Base-by-base conservation (phyloP, 1,140 invertebrate species). In the Lucilia cuprina region DNA sequence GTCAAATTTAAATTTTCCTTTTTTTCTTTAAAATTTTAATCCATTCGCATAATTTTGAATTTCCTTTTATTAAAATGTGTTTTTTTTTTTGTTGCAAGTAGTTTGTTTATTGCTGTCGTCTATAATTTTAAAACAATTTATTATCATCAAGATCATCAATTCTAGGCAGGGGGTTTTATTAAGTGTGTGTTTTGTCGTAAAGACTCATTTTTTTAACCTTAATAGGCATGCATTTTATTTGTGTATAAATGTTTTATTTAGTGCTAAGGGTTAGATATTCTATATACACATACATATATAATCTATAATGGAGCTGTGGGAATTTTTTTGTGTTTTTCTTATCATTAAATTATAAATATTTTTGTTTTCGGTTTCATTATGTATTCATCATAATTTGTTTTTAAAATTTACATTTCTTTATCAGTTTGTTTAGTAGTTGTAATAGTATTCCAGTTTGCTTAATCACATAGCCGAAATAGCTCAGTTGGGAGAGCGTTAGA, bases 401-500 rank as follows among this genome's bases (percentile, higher is more conserved):
- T 5, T 55, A 5, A 41, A 41, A 10, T 41, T 3, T 5, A 1
- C 7, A 14, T 12, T 55, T 55, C 13, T 7, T 55, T 55, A 55
- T 55, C 9, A 55, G 50, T 55, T 55, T 5, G 7, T 17, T 7
- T 55, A 55, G 12, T 55, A 1, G 9, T 55, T 17, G 2, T 10
- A 55, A 55, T 5, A 17, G 13, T 14, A 7, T n/a, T 12, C 7
- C 1, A 13, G 1, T 12, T 14, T 55, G 50, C 5, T 55, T 55
- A 5, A 14, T 55, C 13, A 55, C 5, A 13, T n/a, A 30, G 94
- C 94, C 94, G 94, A 94, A 94, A 94, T 94, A 94, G 94, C 93
- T 94, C 94, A 94, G 94, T 94, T 94, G 94, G 94, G 94, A 95
- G 94, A 95, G 94, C 94, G 94, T 95, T 94, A 95, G 94, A 95